These are phyloP conservation scores for Merluccius polli DNA, from an alignment of 2,797 vertebrate species.

Conservation along the genomic window DNA sequence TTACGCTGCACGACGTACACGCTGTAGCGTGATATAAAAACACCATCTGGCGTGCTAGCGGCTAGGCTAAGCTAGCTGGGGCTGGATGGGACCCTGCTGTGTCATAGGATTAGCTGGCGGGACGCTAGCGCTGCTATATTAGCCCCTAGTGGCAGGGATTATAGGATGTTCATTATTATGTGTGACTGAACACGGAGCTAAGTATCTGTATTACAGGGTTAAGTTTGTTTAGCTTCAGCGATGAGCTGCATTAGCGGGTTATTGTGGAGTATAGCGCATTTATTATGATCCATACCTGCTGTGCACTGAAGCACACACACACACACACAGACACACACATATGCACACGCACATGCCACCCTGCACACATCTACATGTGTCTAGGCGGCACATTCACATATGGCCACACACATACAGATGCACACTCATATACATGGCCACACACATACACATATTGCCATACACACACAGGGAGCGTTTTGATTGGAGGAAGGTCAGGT, in stretches of 20 bases:
- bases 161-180: conserved; percentile 65
- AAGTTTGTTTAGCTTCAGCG: conserved; percentile 33
- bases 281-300: conserved; percentile 24
- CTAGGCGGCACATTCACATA: no score
- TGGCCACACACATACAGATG: no score
- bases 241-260: conserved; percentile 30
- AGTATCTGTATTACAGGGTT: conserved; percentile 35
- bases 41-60: conserved; percentile 76
- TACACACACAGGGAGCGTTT: not conserved
- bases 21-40: conserved; percentile 76
- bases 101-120: conserved; percentile 71
- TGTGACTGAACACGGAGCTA: conserved; percentile 61
- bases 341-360: not conserved
- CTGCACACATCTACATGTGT: not conserved
- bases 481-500: no score
- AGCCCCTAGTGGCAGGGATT: conserved; percentile 65
- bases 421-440: no score
- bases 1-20: conserved; percentile 65
- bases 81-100: conserved; percentile 60
- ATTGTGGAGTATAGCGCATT: conserved; percentile 26
- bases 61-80: conserved; percentile 60
- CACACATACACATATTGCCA: not conserved
- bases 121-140: conserved; percentile 61
- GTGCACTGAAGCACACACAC: not conserved
- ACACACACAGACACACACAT: not conserved